Percentiles rank a stretch among this genome's conserved stretches.
These are phyloP conservation scores for Rhopilema esculentum DNA, from an alignment of 30 jellyfish, hydroid and myxozoan genomes.

Conservation along the genomic window DNA sequence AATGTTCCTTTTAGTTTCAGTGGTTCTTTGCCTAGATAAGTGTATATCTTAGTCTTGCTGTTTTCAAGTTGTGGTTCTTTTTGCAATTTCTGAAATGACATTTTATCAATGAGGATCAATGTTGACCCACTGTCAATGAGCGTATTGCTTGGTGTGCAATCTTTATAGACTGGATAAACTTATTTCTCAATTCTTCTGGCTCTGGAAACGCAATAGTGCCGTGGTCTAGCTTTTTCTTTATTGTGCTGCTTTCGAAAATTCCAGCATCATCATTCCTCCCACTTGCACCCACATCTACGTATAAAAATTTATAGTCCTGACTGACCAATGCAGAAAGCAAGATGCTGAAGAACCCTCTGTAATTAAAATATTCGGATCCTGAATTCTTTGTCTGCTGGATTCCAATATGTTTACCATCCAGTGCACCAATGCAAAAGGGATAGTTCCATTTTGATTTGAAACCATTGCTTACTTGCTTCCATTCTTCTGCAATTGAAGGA, in stretches of 20 bases:
- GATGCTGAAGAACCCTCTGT: conserved; percentile 13
- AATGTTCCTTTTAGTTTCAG: no score
- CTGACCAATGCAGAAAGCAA: conserved; percentile 14
- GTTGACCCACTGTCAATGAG: conserved; percentile 65
- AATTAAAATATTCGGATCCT: conserved; percentile 27
- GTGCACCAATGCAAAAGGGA: conserved; percentile 46
- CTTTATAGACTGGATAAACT: conserved; percentile 11
- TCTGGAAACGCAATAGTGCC: conserved; percentile 5
- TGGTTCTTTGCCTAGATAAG: no score
- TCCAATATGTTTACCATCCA: conserved; percentile 42
- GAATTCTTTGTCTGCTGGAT: conserved; percentile 2
- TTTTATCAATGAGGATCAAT: conserved; percentile 16
- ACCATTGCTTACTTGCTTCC: conserved; percentile 12
- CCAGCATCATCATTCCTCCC: conserved; percentile 61
- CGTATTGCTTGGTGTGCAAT: not conserved
- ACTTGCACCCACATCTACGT: conserved; percentile 42
- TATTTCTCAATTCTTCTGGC: conserved; percentile 13
- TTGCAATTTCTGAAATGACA: not conserved
- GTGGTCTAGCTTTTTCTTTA: not conserved
- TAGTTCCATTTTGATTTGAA: conserved; percentile 31
- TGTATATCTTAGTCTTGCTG: no score
- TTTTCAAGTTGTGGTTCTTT: conserved; percentile 12
- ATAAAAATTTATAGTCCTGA: conserved; percentile 19
- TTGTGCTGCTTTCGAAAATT: not conserved
- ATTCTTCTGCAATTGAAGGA: conserved; percentile 13